phyloP scores from a whole-genome alignment of 2,113 vertebrate species.

The Bettongia penicillata region DNA sequence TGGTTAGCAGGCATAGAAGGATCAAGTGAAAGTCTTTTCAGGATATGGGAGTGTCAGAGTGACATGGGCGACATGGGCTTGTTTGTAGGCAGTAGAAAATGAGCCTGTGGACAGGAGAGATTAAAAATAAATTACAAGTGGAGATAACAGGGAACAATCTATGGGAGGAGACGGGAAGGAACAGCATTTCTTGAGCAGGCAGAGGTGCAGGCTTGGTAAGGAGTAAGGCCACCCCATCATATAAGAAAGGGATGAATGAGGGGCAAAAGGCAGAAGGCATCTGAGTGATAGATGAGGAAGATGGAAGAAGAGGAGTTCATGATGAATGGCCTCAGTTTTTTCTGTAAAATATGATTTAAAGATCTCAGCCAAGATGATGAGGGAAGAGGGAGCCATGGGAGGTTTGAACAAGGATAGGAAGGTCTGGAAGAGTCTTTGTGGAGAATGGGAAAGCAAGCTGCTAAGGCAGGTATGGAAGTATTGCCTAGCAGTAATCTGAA shows the following conservation, averaged over 20 bases:
- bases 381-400: too few relatives aligned
- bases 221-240: background rate
- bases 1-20: background rate
- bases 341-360: too few relatives aligned
- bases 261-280: too few relatives aligned
- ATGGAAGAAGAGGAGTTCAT: too few relatives aligned
- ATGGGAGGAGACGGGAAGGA: background rate
- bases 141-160: background rate
- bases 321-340: too few relatives aligned
- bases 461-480: too few relatives aligned
- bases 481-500: background rate
- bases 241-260: too few relatives aligned
- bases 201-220: background rate
- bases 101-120: background rate
- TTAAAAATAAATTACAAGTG: background rate
- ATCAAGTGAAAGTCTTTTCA: background rate
- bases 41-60: background rate
- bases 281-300: too few relatives aligned
- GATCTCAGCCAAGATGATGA: too few relatives aligned
- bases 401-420: too few relatives aligned
- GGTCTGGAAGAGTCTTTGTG: too few relatives aligned
- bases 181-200: background rate
- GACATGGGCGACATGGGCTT: background rate
- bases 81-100: background rate
- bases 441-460: too few relatives aligned